Evolutionary conservation across 2,113 vertebrate species (phyloP).

Genomic region (Rousettus leschenaultii): DNA sequence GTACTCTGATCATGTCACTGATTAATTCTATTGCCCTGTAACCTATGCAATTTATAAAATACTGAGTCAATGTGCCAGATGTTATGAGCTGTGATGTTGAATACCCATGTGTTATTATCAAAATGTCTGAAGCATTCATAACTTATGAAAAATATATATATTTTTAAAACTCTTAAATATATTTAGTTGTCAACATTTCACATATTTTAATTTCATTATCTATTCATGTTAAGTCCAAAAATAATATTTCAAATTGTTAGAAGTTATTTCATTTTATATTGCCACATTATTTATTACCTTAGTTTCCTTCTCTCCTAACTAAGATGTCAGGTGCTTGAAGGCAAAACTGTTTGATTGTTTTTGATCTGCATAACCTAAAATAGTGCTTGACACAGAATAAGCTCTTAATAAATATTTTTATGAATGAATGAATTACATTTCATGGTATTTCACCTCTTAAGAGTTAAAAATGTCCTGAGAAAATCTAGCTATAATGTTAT

Average conservation of each 20-base stretch:
- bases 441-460: not conserved
- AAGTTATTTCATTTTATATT: not conserved
- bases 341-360: not conserved
- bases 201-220: not conserved
- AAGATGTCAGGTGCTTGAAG: not conserved
- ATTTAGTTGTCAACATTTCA: not conserved
- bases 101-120: not conserved
- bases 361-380: not conserved
- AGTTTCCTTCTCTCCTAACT: not conserved
- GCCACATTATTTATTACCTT: not conserved
- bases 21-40: constrained; percentile 48
- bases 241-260: not conserved
- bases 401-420: not conserved
- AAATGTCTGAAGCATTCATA: not conserved
- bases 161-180: not conserved
- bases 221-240: not conserved
- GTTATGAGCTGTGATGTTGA: constrained; percentile 29
- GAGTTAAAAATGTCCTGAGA: not conserved
- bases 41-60: constrained; percentile 56
- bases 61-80: constrained; percentile 45
- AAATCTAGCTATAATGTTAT: not conserved
- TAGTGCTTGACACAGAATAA: not conserved
- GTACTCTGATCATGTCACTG: constrained; percentile 41
- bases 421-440: not conserved
- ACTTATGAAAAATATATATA: not conserved